These are phyloP conservation scores for Caranx melampygus DNA, from an alignment of 2,113 vertebrate species.

Conservation along the genomic window DNA sequence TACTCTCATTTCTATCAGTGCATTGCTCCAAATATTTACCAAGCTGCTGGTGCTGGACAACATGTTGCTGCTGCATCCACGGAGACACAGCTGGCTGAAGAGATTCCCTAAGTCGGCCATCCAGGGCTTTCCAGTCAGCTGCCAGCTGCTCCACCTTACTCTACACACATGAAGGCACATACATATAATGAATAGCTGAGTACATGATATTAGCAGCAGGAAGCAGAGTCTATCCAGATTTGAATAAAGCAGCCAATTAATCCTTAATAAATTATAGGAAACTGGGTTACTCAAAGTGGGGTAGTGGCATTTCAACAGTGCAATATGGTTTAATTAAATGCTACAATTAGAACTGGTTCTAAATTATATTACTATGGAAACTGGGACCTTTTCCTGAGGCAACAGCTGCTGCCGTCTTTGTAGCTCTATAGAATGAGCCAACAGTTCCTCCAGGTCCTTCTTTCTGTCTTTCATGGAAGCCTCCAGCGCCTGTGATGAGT, in stretches of 20 bases:
- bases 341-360: slow-evolving; percentile 26
- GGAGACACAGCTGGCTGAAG: slow-evolving; percentile 68
- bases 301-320: slow-evolving; percentile 1
- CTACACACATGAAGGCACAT: slow-evolving; percentile 53
- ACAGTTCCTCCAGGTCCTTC: slow-evolving; percentile 81
- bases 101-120: slow-evolving; percentile 78
- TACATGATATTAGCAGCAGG: slow-evolving; percentile 10
- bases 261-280: slow-evolving; percentile 18
- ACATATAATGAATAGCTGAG: not conserved
- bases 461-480: slow-evolving; percentile 82
- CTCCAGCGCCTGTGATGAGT: slow-evolving; percentile 75
- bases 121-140: slow-evolving; percentile 84
- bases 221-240: not conserved
- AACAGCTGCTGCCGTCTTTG: slow-evolving; percentile 83
- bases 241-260: slow-evolving; percentile 39
- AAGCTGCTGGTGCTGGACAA: slow-evolving; percentile 81
- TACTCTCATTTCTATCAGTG: not conserved
- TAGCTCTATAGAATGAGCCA: slow-evolving; percentile 82
- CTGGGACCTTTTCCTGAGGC: slow-evolving; percentile 83
- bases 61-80: slow-evolving; percentile 75
- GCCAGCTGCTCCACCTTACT: slow-evolving; percentile 83
- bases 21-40: slow-evolving; percentile 69
- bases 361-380: slow-evolving; percentile 26
- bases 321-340: slow-evolving; percentile 31
- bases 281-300: not conserved